phyloP scores from a whole-genome alignment of 2,797 vertebrate genomes.

The Acrossocheilus wenchowensis region DNA sequence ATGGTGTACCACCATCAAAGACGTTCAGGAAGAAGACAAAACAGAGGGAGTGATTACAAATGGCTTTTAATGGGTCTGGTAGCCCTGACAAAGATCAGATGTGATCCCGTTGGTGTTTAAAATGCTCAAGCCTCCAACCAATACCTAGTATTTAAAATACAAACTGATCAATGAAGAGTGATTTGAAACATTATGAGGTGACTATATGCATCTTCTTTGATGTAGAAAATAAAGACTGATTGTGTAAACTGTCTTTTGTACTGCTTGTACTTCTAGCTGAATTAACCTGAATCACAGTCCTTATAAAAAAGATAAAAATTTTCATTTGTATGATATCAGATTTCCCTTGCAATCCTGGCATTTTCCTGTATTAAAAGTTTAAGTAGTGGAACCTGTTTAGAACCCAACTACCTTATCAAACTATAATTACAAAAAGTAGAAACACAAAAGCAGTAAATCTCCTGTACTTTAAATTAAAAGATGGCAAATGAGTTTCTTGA shows the following conservation, averaged over 20 bases:
- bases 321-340: not conserved
- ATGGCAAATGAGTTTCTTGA: constrained; percentile 13
- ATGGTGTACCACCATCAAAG: constrained; percentile 12
- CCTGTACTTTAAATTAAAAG: constrained; percentile 2
- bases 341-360: constrained; percentile 15
- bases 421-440: not conserved
- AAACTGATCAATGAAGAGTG: not conserved
- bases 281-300: not conserved
- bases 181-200: not conserved
- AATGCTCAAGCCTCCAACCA: not conserved
- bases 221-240: not conserved
- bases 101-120: constrained; percentile 17
- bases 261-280: not conserved
- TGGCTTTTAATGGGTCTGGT: constrained; percentile 53
- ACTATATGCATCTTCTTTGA: not conserved
- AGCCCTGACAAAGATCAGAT: constrained; percentile 40
- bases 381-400: not conserved
- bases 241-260: not conserved
- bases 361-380: not conserved
- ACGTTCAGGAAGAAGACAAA: constrained; percentile 12
- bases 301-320: constrained; percentile 7
- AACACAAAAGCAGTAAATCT: constrained; percentile 28
- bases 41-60: constrained; percentile 6
- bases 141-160: constrained; percentile 8
- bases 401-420: not conserved